phyloP scores from a whole-genome alignment of 2,113 vertebrate genomes.

The Grantiella picta region DNA sequence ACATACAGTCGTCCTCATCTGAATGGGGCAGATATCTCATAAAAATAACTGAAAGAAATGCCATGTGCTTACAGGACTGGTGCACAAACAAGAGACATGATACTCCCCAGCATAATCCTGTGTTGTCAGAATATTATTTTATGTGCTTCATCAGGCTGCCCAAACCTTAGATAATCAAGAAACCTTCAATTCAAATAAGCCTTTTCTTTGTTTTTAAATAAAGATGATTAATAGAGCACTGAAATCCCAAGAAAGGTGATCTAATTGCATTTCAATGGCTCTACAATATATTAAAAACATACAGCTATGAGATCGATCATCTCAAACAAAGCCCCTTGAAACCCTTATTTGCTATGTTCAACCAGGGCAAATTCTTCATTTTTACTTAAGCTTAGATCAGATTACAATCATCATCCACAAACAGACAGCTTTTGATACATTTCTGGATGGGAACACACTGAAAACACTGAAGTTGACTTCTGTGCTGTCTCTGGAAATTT shows the following conservation, averaged over 20 bases:
- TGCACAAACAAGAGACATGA: background rate
- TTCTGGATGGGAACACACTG: background rate
- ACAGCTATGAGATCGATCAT: background rate
- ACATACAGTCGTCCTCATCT: background rate
- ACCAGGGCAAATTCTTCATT: background rate
- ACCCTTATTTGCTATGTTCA: background rate
- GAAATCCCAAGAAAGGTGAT: constrained; percentile 22
- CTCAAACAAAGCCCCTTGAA: background rate
- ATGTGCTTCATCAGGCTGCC: background rate
- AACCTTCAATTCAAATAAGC: background rate
- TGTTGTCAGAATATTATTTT: background rate
- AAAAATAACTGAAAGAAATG: background rate
- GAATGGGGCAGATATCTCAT: background rate
- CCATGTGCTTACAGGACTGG: background rate
- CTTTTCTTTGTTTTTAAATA: background rate
- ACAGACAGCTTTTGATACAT: background rate
- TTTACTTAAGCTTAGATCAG: background rate
- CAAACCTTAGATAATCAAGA: background rate
- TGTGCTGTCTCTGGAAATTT: background rate
- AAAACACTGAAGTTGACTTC: background rate
- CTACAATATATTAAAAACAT: background rate
- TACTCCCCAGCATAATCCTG: background rate
- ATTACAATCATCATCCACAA: background rate
- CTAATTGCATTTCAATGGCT: constrained; percentile 6
- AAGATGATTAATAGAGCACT: background rate